A percentile compares a stretch with the other conserved stretches of the same genome.
phyloP scores from a whole-genome alignment of 2,797 vertebrate species.

The Pangasius krempfi region DNA sequence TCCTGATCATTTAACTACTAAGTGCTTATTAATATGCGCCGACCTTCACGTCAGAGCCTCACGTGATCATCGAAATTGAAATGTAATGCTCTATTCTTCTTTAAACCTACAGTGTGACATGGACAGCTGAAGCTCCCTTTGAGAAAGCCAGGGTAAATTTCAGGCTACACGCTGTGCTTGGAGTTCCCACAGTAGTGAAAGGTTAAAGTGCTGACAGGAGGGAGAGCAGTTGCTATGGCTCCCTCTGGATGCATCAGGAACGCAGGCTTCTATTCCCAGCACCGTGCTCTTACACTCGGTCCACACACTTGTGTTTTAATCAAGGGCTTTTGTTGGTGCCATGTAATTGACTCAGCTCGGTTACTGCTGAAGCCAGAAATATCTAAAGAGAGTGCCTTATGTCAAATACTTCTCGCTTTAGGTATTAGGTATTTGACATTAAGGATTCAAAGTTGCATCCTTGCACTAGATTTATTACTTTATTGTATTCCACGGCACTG shows the following conservation, averaged over 20 bases:
- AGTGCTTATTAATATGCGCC: background rate
- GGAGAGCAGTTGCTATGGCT: slow-evolving; percentile 59
- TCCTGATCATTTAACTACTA: background rate
- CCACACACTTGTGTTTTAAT: slow-evolving; percentile 31
- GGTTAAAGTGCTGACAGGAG: slow-evolving; percentile 44
- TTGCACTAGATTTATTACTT: background rate
- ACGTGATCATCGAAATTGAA: background rate
- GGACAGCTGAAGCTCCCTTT: slow-evolving; percentile 1
- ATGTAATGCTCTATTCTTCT: background rate
- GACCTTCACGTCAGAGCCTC: background rate
- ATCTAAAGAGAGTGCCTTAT: background rate
- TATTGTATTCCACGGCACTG: background rate
- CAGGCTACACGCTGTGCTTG: background rate
- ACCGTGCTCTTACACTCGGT: background rate
- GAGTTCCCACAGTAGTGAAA: slow-evolving; percentile 43
- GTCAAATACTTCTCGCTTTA: background rate
- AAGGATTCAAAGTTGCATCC: background rate
- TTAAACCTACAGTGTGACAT: slow-evolving; percentile 12
- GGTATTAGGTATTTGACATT: too few species aligned
- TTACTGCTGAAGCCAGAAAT: slow-evolving; percentile 32
- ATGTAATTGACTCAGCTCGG: slow-evolving; percentile 27
- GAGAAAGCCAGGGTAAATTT: slow-evolving; percentile 39
- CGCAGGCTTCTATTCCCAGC: slow-evolving; percentile 33
- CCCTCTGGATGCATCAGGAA: slow-evolving; percentile 45
- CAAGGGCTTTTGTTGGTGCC: slow-evolving; percentile 30